Evolutionary conservation across 2,113 vertebrate genomes (phyloP), one percentile per base, ranked within the genome.

Genomic region (Muscicapa adusta): DNA sequence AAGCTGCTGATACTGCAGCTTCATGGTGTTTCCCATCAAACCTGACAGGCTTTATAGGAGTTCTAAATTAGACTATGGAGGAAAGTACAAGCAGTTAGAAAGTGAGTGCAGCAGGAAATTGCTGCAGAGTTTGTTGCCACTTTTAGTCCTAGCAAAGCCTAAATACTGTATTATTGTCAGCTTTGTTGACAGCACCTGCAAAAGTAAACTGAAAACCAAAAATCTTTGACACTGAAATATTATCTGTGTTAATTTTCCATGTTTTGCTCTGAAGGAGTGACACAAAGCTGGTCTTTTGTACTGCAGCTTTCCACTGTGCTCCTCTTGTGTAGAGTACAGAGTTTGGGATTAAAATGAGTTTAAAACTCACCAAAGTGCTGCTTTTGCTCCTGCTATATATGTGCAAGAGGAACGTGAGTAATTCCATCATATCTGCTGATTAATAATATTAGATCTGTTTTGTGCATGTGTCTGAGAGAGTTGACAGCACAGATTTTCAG

Each of bases 11-110:
- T 92, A 80, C 10, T 91, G 93, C 83, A 93, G 73, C 93, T 89
- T 91, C 61, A 18, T 89, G 95, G 75, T 85, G 71, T 91, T 95
- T 96, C 84, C 84, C 92, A 90, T 97, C 97, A 97, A 68, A 93
- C 71, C 34, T 96, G 93, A 96, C 97, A 97, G 85, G 74, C 79
- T 97, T 96, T 94, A 93, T 54, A 91, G 93, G 68, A 56, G 79
- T 36, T 83, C 93, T 91, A 89, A 97, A 93, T 96, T 93, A 94
- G 85, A 91, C 80, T 29, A 84, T 54, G 74, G 89, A 94, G 65
- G 85, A 96, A 65, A 84, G 78, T 88, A 80, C 73, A 82, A 84
- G 82, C 92, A 91, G 89, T 93, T 95, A 68, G 90, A 84, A 85
- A 94, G 88, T 40, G 90, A 87, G 73, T 56, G 53, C 36, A 88